These are phyloP conservation scores for Brachyptera risi DNA, from an alignment of 2,888 invertebrate genomes.

Conservation along the genomic window DNA sequence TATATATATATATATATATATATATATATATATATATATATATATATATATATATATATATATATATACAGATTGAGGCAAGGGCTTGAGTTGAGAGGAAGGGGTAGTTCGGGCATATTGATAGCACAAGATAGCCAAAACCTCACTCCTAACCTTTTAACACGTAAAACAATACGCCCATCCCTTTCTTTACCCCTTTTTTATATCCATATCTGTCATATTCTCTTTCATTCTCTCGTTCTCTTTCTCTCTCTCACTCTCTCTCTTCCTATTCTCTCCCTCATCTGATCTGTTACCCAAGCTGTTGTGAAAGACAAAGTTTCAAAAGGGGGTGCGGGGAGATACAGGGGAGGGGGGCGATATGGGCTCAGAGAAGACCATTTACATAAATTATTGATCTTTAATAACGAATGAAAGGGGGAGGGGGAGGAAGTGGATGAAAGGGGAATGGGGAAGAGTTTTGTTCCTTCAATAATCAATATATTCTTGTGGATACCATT, in stretches of 20 bases:
- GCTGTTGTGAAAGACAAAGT: constrained; percentile 34
- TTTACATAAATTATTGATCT: constrained; percentile 35
- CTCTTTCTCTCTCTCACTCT: constrained; percentile 12
- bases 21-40: too few relatives aligned
- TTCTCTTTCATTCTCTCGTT: constrained; percentile 8
- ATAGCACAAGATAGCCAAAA: constrained; percentile 18
- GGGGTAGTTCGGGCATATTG: constrained; percentile 7
- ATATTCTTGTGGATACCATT: constrained; percentile 19
- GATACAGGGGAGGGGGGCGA: constrained; percentile 21
- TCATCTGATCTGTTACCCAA: constrained; percentile 36
- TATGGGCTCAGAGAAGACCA: constrained; percentile 31
- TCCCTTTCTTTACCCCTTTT: constrained; percentile 13
- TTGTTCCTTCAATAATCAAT: constrained; percentile 18
- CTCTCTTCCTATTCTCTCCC: constrained; percentile 29
- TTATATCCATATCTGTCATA: constrained; percentile 9
- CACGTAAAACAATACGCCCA: constrained; percentile 18
- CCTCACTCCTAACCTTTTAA: constrained; percentile 10
- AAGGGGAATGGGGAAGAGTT: constrained; percentile 17
- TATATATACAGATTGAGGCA: not conserved
- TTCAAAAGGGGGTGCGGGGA: constrained; percentile 26
- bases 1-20: not conserved
- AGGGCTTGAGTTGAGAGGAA: not conserved
- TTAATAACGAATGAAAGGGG: constrained; percentile 33
- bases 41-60: too few relatives aligned
- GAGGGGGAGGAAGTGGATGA: constrained; percentile 31